A percentile compares a stretch with the other conserved stretches of the same genome.
Evolutionary conservation across 2,888 invertebrate genomes (phyloP).

Genomic region (Orthosia gracilis): DNA sequence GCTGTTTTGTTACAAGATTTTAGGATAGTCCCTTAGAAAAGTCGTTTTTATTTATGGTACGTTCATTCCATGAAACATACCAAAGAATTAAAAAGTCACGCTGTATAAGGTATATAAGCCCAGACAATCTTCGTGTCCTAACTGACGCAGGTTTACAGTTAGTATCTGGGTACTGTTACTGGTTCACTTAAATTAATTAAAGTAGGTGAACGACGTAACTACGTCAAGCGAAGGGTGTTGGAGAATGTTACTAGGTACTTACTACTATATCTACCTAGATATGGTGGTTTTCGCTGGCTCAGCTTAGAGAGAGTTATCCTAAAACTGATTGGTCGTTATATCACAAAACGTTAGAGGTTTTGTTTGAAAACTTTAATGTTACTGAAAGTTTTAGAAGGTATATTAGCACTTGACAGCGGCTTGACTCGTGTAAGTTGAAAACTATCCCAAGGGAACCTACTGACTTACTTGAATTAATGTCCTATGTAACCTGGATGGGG

Average conservation of each 20-base stretch:
- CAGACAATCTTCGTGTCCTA: constrained; percentile 31
- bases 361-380: constrained; percentile 20
- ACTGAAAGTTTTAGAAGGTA: constrained; percentile 4
- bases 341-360: constrained; percentile 4
- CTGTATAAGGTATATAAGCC: constrained; percentile 20
- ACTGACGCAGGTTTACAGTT: constrained; percentile 54
- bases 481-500: too few relatives aligned
- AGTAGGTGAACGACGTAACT: constrained; percentile 68
- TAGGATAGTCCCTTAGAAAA: background rate
- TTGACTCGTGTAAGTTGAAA: too few relatives aligned
- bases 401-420: background rate
- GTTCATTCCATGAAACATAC: background rate
- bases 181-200: constrained; percentile 75
- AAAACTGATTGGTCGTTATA: constrained; percentile 34
- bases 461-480: too few relatives aligned
- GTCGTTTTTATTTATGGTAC: background rate
- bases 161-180: constrained; percentile 55
- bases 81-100: background rate
- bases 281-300: background rate
- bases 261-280: background rate
- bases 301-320: constrained; percentile 17
- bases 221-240: constrained; percentile 58
- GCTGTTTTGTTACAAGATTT: background rate
- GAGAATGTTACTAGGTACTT: constrained; percentile 14
- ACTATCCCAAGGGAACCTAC: too few relatives aligned